Percentiles rank a stretch among this genome's conserved stretches.
Conservation (phyloP, 2,113 vertebrate genomes). For the Passer montanus region DNA sequence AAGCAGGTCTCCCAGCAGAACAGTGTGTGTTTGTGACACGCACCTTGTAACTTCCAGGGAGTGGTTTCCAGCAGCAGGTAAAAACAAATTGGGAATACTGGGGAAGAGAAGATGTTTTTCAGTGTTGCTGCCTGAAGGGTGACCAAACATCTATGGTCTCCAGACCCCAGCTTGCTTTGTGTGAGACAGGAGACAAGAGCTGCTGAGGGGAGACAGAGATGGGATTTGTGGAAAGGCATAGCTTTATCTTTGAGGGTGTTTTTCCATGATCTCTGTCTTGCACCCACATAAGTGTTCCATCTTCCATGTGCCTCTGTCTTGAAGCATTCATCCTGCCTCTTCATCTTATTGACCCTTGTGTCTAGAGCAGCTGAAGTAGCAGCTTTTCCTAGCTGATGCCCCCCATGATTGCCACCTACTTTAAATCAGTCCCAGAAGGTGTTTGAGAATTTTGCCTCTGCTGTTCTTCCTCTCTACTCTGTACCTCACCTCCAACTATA, state of each 20-base stretch:
- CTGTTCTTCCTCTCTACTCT: background rate
- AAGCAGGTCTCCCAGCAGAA: background rate
- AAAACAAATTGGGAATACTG: background rate
- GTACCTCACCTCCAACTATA: background rate
- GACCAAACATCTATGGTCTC: background rate
- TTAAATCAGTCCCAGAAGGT: constrained; percentile 6
- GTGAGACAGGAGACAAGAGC: background rate
- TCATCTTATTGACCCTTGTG: background rate
- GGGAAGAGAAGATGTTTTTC: background rate
- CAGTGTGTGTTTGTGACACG: background rate
- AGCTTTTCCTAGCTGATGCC: background rate
- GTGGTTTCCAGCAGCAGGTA: background rate
- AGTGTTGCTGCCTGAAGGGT: background rate
- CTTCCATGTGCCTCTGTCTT: background rate
- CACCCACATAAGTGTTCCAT: background rate
- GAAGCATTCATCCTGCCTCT: background rate
- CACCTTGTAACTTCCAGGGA: accelerated
- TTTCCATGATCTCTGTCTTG: background rate
- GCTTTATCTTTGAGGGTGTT: background rate
- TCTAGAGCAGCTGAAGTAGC: background rate
- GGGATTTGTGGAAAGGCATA: background rate
- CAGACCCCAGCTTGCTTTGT: background rate
- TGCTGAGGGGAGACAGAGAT: background rate
- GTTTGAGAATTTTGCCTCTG: background rate
- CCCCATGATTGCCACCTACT: background rate